These are phyloP conservation scores for Hesperia comma DNA, from an alignment of 2,888 invertebrate species.

Conservation along the genomic window DNA sequence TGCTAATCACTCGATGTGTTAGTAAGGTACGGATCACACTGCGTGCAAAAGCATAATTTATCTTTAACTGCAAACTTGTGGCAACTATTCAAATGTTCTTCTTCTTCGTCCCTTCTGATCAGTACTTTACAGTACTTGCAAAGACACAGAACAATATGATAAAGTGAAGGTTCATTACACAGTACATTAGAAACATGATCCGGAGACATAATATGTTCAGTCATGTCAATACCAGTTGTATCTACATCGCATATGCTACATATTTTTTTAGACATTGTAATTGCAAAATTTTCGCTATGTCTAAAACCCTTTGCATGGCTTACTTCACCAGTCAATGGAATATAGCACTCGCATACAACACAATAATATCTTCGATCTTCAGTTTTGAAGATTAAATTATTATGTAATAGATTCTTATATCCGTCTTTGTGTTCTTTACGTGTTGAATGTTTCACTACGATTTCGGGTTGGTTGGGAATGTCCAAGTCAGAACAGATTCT, in stretches of 20 bases:
- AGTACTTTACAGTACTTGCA: slow-evolving; percentile 8
- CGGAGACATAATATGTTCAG: not conserved
- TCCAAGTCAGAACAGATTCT: not conserved
- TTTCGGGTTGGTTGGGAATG: not conserved
- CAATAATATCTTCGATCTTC: not conserved
- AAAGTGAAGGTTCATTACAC: not conserved
- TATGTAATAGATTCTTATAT: not conserved
- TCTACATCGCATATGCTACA: not conserved
- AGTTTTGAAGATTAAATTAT: slow-evolving; percentile 18
- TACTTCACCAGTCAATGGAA: slow-evolving; percentile 16
- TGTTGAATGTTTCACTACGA: not conserved
- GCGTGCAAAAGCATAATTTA: slow-evolving; percentile 21
- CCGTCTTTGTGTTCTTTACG: not conserved
- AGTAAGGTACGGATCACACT: slow-evolving; percentile 13
- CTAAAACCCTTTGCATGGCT: not conserved
- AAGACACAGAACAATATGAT: too few relatives aligned
- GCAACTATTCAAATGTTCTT: not conserved
- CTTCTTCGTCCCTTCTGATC: not conserved
- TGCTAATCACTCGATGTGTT: too few relatives aligned
- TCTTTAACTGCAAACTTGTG: slow-evolving; percentile 14
- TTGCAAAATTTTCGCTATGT: not conserved
- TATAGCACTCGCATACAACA: slow-evolving; percentile 11
- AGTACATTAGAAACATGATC: slow-evolving; percentile 4
- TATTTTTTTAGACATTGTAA: too few relatives aligned
- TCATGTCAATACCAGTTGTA: not conserved